These are phyloP conservation scores for Hoplias malabaricus DNA, from an alignment of 2,113 vertebrate species.

Conservation along the genomic window DNA sequence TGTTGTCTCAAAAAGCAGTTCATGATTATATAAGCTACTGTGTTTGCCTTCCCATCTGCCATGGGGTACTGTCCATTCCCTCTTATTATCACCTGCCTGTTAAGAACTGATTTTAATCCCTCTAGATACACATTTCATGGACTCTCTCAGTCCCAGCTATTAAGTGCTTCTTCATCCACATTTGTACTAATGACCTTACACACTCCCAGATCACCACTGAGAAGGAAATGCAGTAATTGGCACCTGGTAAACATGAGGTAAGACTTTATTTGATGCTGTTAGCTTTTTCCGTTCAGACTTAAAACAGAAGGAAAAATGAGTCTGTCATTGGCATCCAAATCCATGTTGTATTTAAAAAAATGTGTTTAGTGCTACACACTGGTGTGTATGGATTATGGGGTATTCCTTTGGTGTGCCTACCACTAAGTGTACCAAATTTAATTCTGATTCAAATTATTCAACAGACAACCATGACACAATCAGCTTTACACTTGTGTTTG, in stretches of 20 bases:
- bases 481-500: neutral
- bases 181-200: slow-evolving; percentile 41
- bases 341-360: neutral
- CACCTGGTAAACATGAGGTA: slow-evolving; percentile 39
- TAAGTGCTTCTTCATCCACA: slow-evolving; percentile 40
- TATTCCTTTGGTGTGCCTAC: neutral
- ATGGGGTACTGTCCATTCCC: slow-evolving; percentile 10
- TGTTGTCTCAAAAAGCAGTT: neutral
- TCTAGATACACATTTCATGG: neutral
- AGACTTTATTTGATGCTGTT: slow-evolving; percentile 4
- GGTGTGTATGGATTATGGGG: neutral
- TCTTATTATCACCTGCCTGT: slow-evolving; percentile 16
- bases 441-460: neutral
- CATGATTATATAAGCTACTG: neutral
- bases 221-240: slow-evolving; percentile 30
- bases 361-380: neutral
- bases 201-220: neutral
- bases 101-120: neutral
- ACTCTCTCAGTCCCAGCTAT: neutral
- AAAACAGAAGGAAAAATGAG: slow-evolving; percentile 3
- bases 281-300: slow-evolving; percentile 34
- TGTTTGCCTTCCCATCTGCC: neutral
- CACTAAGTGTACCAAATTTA: neutral
- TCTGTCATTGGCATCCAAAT: neutral
- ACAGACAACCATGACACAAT: neutral